These are phyloP conservation scores for Brachylomia viminalis DNA, from an alignment of 2,888 invertebrate species.

Conservation along the genomic window DNA sequence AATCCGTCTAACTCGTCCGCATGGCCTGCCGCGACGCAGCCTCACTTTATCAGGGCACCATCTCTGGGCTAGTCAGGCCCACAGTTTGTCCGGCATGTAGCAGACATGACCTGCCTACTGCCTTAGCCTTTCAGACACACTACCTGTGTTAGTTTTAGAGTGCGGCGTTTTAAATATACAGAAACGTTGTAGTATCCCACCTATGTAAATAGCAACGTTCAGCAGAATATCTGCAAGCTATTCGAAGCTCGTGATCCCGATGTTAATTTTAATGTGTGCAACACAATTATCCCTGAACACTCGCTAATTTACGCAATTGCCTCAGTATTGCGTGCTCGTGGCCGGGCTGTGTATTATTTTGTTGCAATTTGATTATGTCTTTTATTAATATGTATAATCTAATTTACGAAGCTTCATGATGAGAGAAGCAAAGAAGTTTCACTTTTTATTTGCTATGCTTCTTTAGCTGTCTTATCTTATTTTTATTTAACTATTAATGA, in stretches of 20 bases:
- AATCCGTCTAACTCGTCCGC: no score
- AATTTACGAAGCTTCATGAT: background rate
- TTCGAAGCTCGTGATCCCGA: slow-evolving; percentile 48
- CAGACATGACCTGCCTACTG: background rate
- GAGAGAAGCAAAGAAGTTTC: background rate
- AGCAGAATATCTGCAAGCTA: slow-evolving; percentile 36
- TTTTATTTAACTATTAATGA: no score
- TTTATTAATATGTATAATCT: background rate
- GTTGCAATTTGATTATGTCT: slow-evolving; percentile 25
- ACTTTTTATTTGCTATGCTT: background rate
- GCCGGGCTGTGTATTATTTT: slow-evolving; percentile 11
- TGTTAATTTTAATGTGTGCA: slow-evolving; percentile 62
- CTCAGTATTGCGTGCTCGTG: slow-evolving; percentile 22
- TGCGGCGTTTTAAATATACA: background rate
- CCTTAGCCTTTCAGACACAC: background rate
- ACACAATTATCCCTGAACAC: slow-evolving; percentile 52
- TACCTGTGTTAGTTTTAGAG: background rate
- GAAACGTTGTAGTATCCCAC: background rate
- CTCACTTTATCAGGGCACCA: background rate
- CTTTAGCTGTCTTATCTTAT: background rate
- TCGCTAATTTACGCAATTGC: slow-evolving; percentile 54
- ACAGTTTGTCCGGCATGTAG: background rate
- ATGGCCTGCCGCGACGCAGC: no score
- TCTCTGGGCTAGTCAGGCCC: background rate
- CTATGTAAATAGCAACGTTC: slow-evolving; percentile 11